Evolutionary conservation across 2,888 invertebrate genomes (phyloP).

Genomic region (Spicauda simplicius): DNA sequence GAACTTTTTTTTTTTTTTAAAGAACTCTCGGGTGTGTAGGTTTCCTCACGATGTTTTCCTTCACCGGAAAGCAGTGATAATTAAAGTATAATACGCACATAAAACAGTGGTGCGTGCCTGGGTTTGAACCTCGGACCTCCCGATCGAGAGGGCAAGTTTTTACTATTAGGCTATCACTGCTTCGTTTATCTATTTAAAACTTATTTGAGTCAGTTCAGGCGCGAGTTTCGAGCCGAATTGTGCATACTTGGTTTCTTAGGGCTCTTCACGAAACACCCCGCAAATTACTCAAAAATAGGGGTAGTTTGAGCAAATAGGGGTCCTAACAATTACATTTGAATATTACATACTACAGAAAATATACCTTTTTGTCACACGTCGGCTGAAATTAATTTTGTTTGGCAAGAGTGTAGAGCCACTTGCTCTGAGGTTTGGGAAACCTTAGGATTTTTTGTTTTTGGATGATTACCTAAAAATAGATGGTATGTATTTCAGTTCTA

Average conservation of each 20-base stretch:
- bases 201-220: background rate
- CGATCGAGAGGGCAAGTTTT: no score
- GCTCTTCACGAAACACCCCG: slow-evolving; percentile 36
- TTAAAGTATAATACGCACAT: no score
- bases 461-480: background rate
- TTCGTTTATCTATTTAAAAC: background rate
- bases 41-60: no score
- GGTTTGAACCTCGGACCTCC: no score
- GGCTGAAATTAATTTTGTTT: slow-evolving; percentile 32
- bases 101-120: no score
- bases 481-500: no score
- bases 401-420: background rate
- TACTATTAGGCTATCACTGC: no score
- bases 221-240: slow-evolving; percentile 21
- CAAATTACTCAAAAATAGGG: slow-evolving; percentile 35
- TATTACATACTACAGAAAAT: slow-evolving; percentile 38
- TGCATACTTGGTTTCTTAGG: slow-evolving; percentile 35
- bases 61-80: no score
- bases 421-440: background rate
- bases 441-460: background rate
- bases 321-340: slow-evolving; percentile 37
- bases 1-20: no score
- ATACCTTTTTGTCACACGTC: slow-evolving; percentile 34
- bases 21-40: no score
- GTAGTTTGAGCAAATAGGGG: slow-evolving; percentile 37